Evolutionary conservation across 1,140 invertebrate genomes (phyloP).

Genomic region (Littorina saxatilis): DNA sequence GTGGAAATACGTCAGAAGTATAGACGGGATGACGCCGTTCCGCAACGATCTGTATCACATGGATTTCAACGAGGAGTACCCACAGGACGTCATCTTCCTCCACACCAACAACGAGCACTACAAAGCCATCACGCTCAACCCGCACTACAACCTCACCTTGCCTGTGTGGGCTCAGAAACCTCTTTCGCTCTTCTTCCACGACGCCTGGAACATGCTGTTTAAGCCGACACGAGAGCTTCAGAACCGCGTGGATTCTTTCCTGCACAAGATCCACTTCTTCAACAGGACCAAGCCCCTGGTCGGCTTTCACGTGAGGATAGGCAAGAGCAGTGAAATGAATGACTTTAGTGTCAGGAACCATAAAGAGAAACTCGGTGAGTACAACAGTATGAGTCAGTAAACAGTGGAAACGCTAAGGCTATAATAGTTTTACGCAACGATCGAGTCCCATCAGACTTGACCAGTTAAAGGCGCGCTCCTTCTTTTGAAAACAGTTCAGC

Average conservation of each 20-base stretch:
- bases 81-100: conserved; percentile 23
- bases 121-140: not conserved
- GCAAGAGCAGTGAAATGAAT: too few species aligned
- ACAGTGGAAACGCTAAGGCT: too few species aligned
- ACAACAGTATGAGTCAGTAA: too few species aligned
- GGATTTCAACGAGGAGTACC: conserved; percentile 21
- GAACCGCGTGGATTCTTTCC: not conserved
- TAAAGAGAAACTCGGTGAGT: too few species aligned
- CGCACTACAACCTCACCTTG: not conserved
- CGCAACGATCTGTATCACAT: not conserved
- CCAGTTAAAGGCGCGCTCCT: too few species aligned
- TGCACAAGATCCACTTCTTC: not conserved
- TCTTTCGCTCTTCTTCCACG: not conserved
- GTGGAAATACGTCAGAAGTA: not conserved
- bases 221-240: not conserved
- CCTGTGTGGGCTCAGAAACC: not conserved
- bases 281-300: conserved; percentile 32
- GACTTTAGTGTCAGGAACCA: too few species aligned
- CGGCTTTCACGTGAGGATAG: conserved; percentile 54
- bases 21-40: not conserved
- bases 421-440: too few species aligned
- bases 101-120: conserved; percentile 8
- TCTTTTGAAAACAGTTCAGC: too few species aligned
- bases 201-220: conserved; percentile 7
- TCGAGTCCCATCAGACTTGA: too few species aligned